phyloP scores from a whole-genome alignment of 2,113 vertebrate genomes.

The Callaeas wilsoni region DNA sequence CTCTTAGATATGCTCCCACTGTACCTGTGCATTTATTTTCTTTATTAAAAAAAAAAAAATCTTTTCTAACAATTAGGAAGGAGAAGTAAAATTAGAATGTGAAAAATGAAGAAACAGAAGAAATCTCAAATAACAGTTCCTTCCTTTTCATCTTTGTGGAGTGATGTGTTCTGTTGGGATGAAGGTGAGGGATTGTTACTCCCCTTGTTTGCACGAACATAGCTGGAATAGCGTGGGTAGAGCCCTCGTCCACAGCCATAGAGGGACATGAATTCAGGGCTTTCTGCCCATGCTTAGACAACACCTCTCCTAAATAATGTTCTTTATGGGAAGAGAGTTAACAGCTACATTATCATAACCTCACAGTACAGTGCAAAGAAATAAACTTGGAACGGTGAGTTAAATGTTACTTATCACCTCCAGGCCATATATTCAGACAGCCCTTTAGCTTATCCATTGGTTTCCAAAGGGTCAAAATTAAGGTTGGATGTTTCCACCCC shows the following conservation, averaged over 20 bases:
- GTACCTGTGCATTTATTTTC: background rate
- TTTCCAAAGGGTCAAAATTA: background rate
- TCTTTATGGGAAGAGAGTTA: background rate
- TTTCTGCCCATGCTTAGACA: background rate
- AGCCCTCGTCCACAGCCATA: background rate
- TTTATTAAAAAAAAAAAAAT: background rate
- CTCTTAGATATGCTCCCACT: background rate
- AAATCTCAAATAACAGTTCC: background rate
- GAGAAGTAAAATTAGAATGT: background rate
- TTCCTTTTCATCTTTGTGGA: background rate
- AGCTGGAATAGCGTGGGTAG: background rate
- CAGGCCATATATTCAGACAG: background rate
- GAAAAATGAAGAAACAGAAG: background rate
- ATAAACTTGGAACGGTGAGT: background rate
- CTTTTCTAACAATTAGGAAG: background rate
- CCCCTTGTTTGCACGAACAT: fast-evolving
- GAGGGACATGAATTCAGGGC: background rate
- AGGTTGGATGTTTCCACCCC: background rate
- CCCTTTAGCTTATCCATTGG: background rate
- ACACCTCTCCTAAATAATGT: background rate
- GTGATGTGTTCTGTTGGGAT: background rate
- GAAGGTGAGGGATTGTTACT: background rate
- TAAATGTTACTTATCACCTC: background rate
- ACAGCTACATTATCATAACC: background rate
- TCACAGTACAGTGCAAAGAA: background rate